A percentile compares a stretch with the other conserved stretches of the same genome.
Conservation (phyloP, 23 tunicate genomes). For the Styela clava region DNA sequence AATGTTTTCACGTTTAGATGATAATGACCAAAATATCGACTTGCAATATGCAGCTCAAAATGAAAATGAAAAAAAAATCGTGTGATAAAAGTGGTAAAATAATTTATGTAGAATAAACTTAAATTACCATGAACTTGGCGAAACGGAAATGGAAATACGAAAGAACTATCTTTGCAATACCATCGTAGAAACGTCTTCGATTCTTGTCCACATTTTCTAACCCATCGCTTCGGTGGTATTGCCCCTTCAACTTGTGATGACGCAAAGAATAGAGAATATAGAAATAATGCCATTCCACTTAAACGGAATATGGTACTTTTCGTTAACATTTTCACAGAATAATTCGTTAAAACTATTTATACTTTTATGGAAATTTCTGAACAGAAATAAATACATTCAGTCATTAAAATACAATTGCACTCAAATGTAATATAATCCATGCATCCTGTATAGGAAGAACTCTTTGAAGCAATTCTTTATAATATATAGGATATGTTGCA, state of each 20-base stretch:
- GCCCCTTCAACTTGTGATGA: background rate
- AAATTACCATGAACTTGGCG: background rate
- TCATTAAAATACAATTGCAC: background rate
- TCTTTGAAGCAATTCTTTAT: too few relatives aligned
- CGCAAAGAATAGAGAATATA: background rate
- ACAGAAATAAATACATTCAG: background rate
- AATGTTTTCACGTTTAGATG: too few relatives aligned
- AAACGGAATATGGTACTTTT: background rate
- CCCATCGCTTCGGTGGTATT: background rate
- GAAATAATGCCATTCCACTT: background rate
- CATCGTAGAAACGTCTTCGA: background rate
- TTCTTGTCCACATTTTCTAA: background rate
- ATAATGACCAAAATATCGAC: too few relatives aligned
- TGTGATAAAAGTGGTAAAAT: too few relatives aligned
- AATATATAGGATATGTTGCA: too few relatives aligned
- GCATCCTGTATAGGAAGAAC: too few relatives aligned
- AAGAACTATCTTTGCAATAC: background rate
- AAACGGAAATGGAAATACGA: background rate
- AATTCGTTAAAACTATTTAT: too few relatives aligned
- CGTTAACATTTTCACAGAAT: background rate
- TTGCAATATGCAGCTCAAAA: too few relatives aligned
- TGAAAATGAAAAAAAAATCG: too few relatives aligned
- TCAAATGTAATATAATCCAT: background rate
- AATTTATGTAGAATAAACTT: background rate
- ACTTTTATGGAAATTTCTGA: background rate